Percentiles rank a stretch among this genome's conserved stretches.
Conservation (phyloP, 2,113 vertebrate genomes). For the Choloepus hoffmanni region DNA sequence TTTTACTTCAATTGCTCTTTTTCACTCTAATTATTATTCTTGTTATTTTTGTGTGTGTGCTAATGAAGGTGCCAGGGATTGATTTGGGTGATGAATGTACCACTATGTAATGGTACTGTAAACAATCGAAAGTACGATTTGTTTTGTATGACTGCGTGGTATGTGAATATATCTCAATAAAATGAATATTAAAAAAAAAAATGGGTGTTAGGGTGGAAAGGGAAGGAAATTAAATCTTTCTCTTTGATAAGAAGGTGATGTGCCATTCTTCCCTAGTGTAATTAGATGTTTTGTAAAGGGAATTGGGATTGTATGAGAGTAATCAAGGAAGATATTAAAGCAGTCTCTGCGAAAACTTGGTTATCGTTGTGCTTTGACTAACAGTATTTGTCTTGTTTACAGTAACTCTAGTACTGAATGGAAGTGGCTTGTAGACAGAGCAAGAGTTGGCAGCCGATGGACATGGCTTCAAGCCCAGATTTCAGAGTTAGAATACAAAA, state of each 20-base stretch:
- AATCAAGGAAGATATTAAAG: constrained; percentile 81
- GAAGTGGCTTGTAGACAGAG: constrained; percentile 93
- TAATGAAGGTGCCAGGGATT: no score
- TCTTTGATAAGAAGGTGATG: constrained; percentile 67
- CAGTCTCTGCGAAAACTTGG: constrained; percentile 81
- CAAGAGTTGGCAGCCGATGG: constrained; percentile 95
- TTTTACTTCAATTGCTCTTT: no score
- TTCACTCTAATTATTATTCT: no score
- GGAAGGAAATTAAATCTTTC: constrained; percentile 57
- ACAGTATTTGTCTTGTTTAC: constrained; percentile 85
- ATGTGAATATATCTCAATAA: no score
- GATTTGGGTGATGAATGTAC: no score
- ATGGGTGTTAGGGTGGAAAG: neutral
- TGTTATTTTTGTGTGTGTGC: no score
- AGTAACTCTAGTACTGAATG: constrained; percentile 90
- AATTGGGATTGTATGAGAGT: constrained; percentile 77
- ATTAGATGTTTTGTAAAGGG: constrained; percentile 79
- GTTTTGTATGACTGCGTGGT: no score
- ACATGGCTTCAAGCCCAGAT: constrained; percentile 95
- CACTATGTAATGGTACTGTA: no score
- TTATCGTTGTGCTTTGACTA: constrained; percentile 85
- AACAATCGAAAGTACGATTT: no score
- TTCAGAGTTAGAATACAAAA: constrained; percentile 93
- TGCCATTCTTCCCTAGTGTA: constrained; percentile 70
- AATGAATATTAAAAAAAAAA: no score